Evolutionary conservation across 2,797 vertebrate species (phyloP).

Genomic region (Melopsittacus undulatus): DNA sequence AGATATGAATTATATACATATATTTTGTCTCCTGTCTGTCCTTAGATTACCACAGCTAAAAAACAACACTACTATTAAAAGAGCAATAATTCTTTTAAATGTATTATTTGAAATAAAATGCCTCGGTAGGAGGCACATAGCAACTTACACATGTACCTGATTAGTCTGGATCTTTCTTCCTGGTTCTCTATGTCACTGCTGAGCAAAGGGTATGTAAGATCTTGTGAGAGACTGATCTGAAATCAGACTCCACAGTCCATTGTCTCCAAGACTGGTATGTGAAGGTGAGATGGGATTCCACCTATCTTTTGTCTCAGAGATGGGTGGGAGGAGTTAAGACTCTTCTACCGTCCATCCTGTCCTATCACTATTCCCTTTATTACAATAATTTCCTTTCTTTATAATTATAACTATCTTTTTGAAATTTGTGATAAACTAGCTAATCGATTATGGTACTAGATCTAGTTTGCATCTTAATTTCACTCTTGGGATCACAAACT

Average conservation of each 20-base stretch:
- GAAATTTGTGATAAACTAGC: not conserved
- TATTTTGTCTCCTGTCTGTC: not conserved
- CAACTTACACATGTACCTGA: not conserved
- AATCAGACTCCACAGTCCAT: not conserved
- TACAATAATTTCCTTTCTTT: not conserved
- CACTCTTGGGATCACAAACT: not conserved
- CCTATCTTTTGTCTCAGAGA: not conserved
- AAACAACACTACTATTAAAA: not conserved
- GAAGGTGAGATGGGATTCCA: not conserved
- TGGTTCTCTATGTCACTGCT: not conserved
- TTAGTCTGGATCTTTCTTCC: not conserved
- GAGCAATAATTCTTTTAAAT: not conserved
- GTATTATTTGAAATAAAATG: not conserved
- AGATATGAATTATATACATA: not conserved
- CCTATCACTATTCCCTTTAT: not conserved
- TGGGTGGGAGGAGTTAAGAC: not conserved
- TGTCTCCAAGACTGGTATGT: not conserved
- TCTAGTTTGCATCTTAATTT: not conserved
- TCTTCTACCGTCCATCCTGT: not conserved
- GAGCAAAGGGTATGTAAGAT: not conserved
- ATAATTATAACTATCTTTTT: not conserved
- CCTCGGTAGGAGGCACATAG: not conserved
- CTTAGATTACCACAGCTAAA: not conserved
- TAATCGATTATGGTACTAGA: not conserved
- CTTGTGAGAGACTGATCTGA: not conserved